Evolutionary conservation across 2,888 invertebrate species (phyloP).

Genomic region (Drosophila eohydei): DNA sequence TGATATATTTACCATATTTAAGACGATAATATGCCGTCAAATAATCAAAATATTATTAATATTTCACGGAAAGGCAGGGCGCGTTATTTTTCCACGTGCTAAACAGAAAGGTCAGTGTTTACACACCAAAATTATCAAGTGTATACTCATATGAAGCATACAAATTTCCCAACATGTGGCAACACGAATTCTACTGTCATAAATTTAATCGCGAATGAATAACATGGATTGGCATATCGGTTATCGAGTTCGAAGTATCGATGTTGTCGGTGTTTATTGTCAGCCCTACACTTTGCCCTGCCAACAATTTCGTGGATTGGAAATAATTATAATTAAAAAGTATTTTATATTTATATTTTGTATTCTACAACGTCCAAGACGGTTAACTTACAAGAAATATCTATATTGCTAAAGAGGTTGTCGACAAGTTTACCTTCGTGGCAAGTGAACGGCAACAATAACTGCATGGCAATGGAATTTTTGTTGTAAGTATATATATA

Average conservation of each 20-base stretch:
- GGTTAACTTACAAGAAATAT: constrained; percentile 8
- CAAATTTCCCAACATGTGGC: constrained; percentile 25
- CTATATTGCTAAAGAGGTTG: constrained; percentile 10
- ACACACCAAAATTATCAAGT: constrained; percentile 28
- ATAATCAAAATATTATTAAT: constrained; percentile 30
- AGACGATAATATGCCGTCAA: constrained; percentile 57
- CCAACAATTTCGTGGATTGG: constrained; percentile 52
- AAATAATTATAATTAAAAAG: constrained; percentile 19
- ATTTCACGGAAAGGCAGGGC: constrained; percentile 30
- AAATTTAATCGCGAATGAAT: constrained; percentile 3
- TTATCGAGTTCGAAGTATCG: constrained; percentile 27
- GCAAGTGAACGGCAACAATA: constrained; percentile 48
- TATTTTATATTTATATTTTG: constrained; percentile 8
- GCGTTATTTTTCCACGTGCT: constrained; percentile 64
- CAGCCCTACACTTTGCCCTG: constrained; percentile 50
- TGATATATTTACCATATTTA: constrained; percentile 73
- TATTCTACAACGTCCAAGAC: constrained; percentile 3
- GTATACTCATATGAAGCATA: constrained; percentile 5
- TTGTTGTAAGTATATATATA: constrained; percentile 83
- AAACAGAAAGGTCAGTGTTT: constrained; percentile 40
- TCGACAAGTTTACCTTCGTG: constrained; percentile 13
- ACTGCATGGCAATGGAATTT: constrained; percentile 83
- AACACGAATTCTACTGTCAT: constrained; percentile 18
- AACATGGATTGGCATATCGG: constrained; percentile 7
- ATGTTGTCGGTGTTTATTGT: constrained; percentile 33